Base-by-base conservation (phyloP, 2,797 vertebrate species). In the Notolabrus celidotus region DNA sequence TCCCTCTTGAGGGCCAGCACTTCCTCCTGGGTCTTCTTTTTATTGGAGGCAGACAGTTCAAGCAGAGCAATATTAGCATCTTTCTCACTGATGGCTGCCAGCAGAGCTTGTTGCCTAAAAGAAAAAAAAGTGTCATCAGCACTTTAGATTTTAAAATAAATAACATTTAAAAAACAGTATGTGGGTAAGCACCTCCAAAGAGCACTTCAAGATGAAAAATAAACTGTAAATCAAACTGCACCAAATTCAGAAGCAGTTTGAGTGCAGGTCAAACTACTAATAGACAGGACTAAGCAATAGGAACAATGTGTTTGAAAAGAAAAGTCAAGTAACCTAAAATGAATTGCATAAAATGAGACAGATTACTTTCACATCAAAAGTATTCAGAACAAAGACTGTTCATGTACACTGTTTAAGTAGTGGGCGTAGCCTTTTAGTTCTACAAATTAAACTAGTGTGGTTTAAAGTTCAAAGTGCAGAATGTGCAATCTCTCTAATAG, bases 1-100 rank as follows among this genome's bases (percentile, higher is more conserved):
- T 99, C 98, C 83, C 97, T 93, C 92, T 99, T 99, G 67, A 99
- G 95, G 52, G 94, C 93, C 89, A 99, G 92, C 75, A 99, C 97
- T 93, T 99, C 98, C 31, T 99, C 98, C 86, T 99, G 98, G 7
- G 96, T 98, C 93, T 99, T 99, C 93, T 99, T 99, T 90, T 99
- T 99, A 86, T 98, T 99, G 79, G 98, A 98, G 77, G 97, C 96
- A 58, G 97, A 99, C 71, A 99, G 92, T 82, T 99, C 98, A 85
- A 99, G 94, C 90, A 99, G 95, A 72, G 97, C 98, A 74, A 99
- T 99, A 84, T 99, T 99, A 75, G 98, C 98, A 74, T 99, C 98
- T 91, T 99, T 99, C 92, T 99, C 98, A 89, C 98, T 99, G 93
- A 99, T 99, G 75, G 97, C 97, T 42, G 98, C 97, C 79, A 99